These are phyloP conservation scores for Alentia gelatinosa DNA, from an alignment of 2,888 invertebrate genomes.

Conservation along the genomic window DNA sequence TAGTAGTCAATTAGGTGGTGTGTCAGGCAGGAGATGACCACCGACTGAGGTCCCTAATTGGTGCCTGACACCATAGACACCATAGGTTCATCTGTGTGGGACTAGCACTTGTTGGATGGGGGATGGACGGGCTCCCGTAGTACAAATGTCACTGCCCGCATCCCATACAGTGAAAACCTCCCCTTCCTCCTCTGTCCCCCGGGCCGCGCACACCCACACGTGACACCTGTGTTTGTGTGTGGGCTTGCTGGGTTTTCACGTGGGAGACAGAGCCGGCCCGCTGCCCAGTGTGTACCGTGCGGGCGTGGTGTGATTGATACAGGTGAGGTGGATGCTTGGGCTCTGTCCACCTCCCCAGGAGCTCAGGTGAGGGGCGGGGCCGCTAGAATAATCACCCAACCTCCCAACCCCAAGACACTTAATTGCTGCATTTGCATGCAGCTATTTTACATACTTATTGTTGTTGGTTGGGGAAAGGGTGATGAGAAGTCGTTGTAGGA, in stretches of 20 bases:
- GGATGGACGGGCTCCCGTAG: background rate
- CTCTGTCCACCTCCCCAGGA: background rate
- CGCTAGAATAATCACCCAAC: background rate
- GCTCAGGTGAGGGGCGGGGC: background rate
- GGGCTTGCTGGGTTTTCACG: too few relatives aligned
- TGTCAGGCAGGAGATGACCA: constrained; percentile 1
- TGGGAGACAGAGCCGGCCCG: background rate
- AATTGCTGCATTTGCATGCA: background rate
- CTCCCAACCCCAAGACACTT: too few relatives aligned
- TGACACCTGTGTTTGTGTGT: background rate
- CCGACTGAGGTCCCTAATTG: too few relatives aligned
- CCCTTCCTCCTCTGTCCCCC: too few relatives aligned
- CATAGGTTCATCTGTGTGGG: too few relatives aligned
- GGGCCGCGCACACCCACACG: too few relatives aligned
- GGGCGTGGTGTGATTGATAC: background rate
- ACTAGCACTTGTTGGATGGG: background rate
- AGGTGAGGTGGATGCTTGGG: background rate
- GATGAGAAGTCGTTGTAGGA: too few relatives aligned
- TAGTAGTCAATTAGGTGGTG: background rate
- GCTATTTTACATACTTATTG: background rate
- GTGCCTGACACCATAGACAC: too few relatives aligned
- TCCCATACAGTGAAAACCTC: too few relatives aligned
- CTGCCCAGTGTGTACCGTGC: background rate
- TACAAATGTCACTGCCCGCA: background rate
- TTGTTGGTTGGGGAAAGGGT: background rate